These are phyloP conservation scores for Apostichopus parvimensis DNA, from an alignment of 35 echinoderm and acorn worm species.

Conservation along the genomic window DNA sequence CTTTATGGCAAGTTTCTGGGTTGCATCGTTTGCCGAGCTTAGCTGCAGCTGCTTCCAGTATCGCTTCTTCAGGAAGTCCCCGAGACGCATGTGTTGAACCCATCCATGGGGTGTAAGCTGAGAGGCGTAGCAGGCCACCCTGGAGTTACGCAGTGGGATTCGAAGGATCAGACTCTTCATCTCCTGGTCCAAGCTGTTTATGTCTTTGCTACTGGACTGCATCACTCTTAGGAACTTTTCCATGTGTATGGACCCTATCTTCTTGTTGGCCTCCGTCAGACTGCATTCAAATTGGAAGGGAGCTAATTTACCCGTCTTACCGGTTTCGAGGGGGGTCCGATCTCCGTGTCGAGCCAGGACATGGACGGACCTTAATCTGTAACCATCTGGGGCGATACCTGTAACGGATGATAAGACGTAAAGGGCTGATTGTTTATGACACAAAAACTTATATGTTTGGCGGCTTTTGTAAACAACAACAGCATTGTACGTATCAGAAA, in stretches of 20 bases:
- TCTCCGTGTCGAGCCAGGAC: slow-evolving; percentile 47
- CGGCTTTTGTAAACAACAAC: no score
- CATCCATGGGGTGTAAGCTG: slow-evolving; percentile 40
- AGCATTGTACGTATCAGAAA: no score
- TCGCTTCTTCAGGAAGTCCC: slow-evolving; percentile 7
- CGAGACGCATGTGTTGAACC: slow-evolving; percentile 48
- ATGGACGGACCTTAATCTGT: slow-evolving; percentile 14
- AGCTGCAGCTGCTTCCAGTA: slow-evolving; percentile 22
- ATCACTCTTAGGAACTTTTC: slow-evolving; percentile 1
- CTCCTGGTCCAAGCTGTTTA: background rate
- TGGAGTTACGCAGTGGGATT: slow-evolving; percentile 1
- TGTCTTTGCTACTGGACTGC: background rate
- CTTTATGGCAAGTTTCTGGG: slow-evolving; percentile 12
- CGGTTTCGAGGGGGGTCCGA: slow-evolving; percentile 17
- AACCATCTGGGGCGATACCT: slow-evolving; percentile 1
- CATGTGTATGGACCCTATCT: slow-evolving; percentile 39
- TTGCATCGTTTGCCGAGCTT: background rate
- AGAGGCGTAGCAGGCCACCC: background rate
- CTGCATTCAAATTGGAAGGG: slow-evolving; percentile 37
- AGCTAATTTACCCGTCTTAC: slow-evolving; percentile 28
- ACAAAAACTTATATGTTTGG: background rate
- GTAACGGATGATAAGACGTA: background rate
- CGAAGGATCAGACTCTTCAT: background rate
- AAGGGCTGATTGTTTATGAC: background rate
- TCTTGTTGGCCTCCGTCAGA: slow-evolving; percentile 31